Percentiles rank a stretch among this genome's conserved stretches.
phyloP scores from a whole-genome alignment of 2,113 vertebrate species.

The Corvus hawaiiensis region DNA sequence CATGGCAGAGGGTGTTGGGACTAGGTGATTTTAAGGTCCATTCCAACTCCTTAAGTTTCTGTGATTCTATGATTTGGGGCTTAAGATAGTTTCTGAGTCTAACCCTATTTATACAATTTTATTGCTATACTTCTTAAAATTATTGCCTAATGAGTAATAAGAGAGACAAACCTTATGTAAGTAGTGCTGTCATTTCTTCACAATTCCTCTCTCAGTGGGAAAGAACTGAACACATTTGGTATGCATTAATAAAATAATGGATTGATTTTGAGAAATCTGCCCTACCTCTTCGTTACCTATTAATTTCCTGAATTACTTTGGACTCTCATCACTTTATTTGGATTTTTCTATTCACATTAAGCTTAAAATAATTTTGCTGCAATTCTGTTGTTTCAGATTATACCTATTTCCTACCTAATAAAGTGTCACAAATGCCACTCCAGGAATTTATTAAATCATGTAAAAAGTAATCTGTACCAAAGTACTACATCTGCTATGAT shows the following conservation, averaged over 20 bases:
- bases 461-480: not conserved
- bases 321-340: not conserved
- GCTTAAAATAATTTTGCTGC: not conserved
- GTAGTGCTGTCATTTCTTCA: not conserved
- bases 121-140: not conserved
- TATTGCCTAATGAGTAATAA: not conserved
- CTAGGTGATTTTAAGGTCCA: not conserved
- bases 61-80: not conserved
- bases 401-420: not conserved
- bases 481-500: not conserved
- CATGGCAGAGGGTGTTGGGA: not conserved
- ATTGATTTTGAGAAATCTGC: not conserved
- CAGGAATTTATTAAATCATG: not conserved
- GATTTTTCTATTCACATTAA: not conserved
- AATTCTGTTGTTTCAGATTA: not conserved
- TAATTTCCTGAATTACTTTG: not conserved
- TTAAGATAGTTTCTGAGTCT: not conserved
- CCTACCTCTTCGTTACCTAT: not conserved
- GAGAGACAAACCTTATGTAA: not conserved
- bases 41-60: not conserved
- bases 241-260: not conserved
- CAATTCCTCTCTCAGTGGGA: not conserved
- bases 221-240: not conserved
- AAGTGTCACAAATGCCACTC: not conserved
- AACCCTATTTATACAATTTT: not conserved